Evolutionary conservation across 2,797 vertebrate genomes (phyloP).

Genomic region (Malurus leucopterus): DNA sequence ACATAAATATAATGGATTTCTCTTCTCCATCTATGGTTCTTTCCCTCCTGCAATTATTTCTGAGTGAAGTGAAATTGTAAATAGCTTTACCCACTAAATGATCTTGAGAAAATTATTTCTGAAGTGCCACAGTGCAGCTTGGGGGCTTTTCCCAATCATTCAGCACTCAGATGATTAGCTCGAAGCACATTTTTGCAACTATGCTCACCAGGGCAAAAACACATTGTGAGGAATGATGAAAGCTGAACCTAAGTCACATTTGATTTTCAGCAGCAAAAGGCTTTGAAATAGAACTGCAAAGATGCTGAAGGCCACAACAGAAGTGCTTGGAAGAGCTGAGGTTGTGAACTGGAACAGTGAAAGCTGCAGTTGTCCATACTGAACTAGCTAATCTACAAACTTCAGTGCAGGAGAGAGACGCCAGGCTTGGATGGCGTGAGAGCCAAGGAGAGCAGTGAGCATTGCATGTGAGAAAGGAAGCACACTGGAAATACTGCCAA

Average conservation of each 20-base stretch:
- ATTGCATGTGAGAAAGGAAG: background rate
- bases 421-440: background rate
- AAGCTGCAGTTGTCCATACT: background rate
- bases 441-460: background rate
- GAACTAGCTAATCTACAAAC: background rate
- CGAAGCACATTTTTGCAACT: background rate
- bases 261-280: conserved; percentile 6
- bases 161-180: conserved; percentile 39
- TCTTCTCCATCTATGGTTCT: conserved; percentile 10
- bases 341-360: background rate
- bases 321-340: background rate
- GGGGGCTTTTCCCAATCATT: conserved; percentile 28
- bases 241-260: conserved; percentile 1
- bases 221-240: conserved; percentile 20
- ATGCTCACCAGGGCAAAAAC: conserved; percentile 29
- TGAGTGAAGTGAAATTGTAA: conserved; percentile 54
- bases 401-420: background rate
- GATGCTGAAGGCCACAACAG: conserved; percentile 14
- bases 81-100: conserved; percentile 47
- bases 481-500: background rate
- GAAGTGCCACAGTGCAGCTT: conserved; percentile 5
- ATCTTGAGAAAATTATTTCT: conserved; percentile 44
- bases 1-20: conserved; percentile 33
- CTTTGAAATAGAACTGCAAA: conserved; percentile 13
- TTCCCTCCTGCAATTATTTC: conserved; percentile 47